Evolutionary conservation across 2,113 vertebrate species (phyloP), one percentile per base, ranked within the genome.

Genomic region (Xerus inauris): DNA sequence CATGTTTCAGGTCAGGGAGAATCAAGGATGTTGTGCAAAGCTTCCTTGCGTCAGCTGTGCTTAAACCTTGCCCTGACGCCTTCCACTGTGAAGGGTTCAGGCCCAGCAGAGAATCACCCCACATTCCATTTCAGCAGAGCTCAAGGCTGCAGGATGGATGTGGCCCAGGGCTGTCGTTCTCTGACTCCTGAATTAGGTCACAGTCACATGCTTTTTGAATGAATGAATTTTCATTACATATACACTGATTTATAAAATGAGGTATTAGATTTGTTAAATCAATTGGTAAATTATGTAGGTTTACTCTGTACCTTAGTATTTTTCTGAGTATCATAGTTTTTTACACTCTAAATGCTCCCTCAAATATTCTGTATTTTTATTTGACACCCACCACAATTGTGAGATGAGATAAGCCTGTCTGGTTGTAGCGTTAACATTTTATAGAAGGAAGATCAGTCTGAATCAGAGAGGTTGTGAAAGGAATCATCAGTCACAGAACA

Each of bases 1-100:
- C 28, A 1, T 0, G 5, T 4, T 6, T 16, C 30, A 1, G 32
- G 67, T 8, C 0, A 0, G 1, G 54, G 35, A 30, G 40, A 22
- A 1, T 22, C 65, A 3, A 24, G 6, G 11, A 16, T 3, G 0
- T 35, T 11, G 38, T 57, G 35, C 11, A 0, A 8, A 80, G 57
- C 28, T 51, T 1, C 3, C 32, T 10, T 7, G 5, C 32, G 59
- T 9, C n/a, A 28, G n/a, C 59, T 64, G 9, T 12, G 7, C 13
- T 3, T 17, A 11, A 47, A 38, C 67, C 13, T 42, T n/a, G 45
- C 26, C 16, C 0, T 1, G n/a, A n/a, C n/a, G n/a, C n/a, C n/a
- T n/a, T n/a, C n/a, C n/a, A n/a, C n/a, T n/a, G n/a, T n/a, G n/a
- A n/a, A n/a, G n/a, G n/a, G n/a, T n/a, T n/a, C n/a, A n/a, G n/a